These are phyloP conservation scores for Pycnonotus jocosus DNA, from an alignment of 2,113 vertebrate species.

Conservation along the genomic window DNA sequence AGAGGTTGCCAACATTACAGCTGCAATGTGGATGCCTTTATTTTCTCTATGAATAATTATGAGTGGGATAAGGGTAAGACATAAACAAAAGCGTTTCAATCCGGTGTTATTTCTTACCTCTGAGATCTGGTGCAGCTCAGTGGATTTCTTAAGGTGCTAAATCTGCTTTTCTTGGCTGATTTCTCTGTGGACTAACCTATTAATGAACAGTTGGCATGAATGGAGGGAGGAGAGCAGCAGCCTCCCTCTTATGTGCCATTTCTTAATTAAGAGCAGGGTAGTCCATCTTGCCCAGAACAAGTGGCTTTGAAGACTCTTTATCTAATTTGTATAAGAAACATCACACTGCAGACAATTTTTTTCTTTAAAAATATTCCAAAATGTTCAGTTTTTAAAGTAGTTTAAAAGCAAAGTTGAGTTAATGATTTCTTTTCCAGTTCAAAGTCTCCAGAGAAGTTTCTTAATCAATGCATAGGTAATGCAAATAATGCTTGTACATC, in stretches of 20 bases:
- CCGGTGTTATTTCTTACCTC: not conserved
- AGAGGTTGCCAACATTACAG: not conserved
- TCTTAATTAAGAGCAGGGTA: not conserved
- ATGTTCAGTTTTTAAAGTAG: not conserved
- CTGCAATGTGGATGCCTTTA: not conserved
- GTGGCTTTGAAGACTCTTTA: not conserved
- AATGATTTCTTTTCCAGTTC: not conserved
- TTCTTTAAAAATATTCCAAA: not conserved
- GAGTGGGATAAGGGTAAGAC: not conserved
- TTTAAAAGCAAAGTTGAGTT: not conserved
- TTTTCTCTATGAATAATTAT: not conserved
- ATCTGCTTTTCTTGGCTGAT: constrained; percentile 39
- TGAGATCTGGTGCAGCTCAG: not conserved
- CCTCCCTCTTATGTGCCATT: not conserved
- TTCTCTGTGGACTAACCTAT: not conserved
- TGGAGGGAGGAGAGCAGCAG: not conserved
- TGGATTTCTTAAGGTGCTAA: constrained; percentile 16
- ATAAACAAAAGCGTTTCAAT: not conserved
- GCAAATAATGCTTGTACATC: not conserved
- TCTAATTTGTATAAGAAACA: not conserved
- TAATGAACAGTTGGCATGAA: not conserved
- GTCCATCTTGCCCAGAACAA: not conserved
- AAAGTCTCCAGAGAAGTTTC: not conserved
- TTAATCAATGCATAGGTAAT: not conserved
- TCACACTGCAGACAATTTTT: not conserved